Evolutionary conservation across 2,888 invertebrate genomes (phyloP).

Genomic region (Melieria crassipennis): DNA sequence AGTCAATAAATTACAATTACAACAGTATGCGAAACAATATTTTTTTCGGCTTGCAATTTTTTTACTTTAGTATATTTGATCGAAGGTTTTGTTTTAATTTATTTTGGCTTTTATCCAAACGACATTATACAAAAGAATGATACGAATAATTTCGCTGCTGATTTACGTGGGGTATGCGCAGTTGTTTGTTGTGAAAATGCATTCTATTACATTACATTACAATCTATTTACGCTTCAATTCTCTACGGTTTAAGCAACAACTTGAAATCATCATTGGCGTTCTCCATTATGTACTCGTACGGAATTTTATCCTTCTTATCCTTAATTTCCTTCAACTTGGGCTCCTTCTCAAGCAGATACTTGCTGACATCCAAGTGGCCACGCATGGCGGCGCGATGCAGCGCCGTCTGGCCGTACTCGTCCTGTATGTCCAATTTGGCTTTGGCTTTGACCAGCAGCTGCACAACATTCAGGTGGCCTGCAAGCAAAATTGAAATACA

Average conservation of each 20-base stretch:
- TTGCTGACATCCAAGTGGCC: constrained; percentile 65
- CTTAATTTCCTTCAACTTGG: constrained; percentile 60
- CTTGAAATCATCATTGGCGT: constrained; percentile 64
- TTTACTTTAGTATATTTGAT: neutral
- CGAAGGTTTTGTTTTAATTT: neutral
- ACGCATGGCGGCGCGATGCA: constrained; percentile 78
- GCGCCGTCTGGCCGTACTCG: constrained; percentile 80
- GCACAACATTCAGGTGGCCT: constrained; percentile 75
- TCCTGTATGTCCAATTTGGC: constrained; percentile 76
- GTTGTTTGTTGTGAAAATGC: too few relatives aligned
- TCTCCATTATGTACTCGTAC: constrained; percentile 62
- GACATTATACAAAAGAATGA: too few relatives aligned
- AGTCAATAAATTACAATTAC: constrained; percentile 16
- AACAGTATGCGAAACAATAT: neutral
- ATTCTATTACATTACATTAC: constrained; percentile 14
- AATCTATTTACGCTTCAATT: constrained; percentile 20
- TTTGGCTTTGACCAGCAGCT: constrained; percentile 72
- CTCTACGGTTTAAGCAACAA: constrained; percentile 59
- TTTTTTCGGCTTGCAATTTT: neutral
- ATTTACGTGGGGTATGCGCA: too few relatives aligned
- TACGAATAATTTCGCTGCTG: too few relatives aligned
- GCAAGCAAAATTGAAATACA: constrained; percentile 22
- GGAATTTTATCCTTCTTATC: constrained; percentile 67
- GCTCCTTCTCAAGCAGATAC: constrained; percentile 54
- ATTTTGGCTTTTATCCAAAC: neutral